phyloP scores from a whole-genome alignment of 2,113 vertebrate species.

The Pteruthius melanotis region DNA sequence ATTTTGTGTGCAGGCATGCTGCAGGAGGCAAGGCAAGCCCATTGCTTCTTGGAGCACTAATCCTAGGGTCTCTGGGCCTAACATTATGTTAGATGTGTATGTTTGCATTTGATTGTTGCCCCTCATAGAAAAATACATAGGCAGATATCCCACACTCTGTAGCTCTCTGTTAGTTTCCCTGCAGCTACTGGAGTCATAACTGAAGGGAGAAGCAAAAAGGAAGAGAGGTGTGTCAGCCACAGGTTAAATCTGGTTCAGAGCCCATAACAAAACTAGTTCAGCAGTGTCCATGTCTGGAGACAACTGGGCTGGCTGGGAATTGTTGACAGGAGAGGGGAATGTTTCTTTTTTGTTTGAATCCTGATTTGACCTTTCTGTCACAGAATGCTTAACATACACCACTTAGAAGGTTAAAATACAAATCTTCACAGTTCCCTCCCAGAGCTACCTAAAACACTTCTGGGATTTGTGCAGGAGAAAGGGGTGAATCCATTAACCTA shows the following conservation, averaged over 20 bases:
- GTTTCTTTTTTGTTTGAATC: not conserved
- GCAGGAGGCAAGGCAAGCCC: not conserved
- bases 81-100: not conserved
- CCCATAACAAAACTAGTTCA: not conserved
- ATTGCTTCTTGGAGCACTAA: accelerated
- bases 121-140: not conserved
- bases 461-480: not conserved
- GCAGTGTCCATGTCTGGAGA: not conserved
- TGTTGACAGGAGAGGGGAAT: accelerated
- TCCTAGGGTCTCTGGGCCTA: not conserved
- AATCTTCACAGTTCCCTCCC: not conserved
- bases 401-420: not conserved
- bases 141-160: not conserved
- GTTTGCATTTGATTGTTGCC: not conserved
- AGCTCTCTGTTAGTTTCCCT: not conserved
- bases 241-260: not conserved
- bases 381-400: not conserved
- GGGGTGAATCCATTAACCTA: not conserved
- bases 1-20: not conserved
- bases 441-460: not conserved
- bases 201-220: not conserved
- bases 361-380: not conserved
- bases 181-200: not conserved
- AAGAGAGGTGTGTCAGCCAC: not conserved
- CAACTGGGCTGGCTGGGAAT: not conserved